Conservation (phyloP, 2,797 vertebrate species). For the Acanthiza pusilla region DNA sequence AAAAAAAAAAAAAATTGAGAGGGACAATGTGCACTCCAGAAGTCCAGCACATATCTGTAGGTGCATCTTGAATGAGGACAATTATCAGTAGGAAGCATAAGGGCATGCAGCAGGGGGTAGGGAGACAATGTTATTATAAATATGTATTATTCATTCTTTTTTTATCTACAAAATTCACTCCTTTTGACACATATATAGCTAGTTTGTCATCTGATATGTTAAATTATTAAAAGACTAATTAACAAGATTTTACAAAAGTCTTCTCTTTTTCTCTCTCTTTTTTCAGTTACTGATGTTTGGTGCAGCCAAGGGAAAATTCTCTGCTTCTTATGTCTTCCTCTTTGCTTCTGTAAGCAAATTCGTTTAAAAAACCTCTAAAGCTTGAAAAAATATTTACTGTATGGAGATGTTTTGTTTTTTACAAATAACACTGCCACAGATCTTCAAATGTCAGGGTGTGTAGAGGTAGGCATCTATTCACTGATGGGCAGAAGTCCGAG, state of each 20-base stretch:
- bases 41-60: background rate
- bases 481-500: background rate
- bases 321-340: background rate
- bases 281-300: background rate
- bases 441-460: background rate
- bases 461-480: background rate
- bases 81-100: slow-evolving; percentile 28
- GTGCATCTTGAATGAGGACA: slow-evolving; percentile 22
- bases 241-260: background rate
- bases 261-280: background rate
- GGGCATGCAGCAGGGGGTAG: background rate
- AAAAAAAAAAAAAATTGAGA: background rate
- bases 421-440: background rate
- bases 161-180: background rate
- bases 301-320: background rate
- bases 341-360: background rate
- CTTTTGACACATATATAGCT: background rate
- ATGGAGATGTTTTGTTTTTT: background rate
- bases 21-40: background rate
- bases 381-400: background rate
- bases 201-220: slow-evolving; percentile 20
- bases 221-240: background rate
- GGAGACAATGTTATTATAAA: background rate
- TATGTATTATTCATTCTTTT: background rate
- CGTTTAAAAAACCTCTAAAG: background rate